Base-by-base conservation (phyloP, 2,888 invertebrate genomes). In the Dasysyrphus albostriatus region DNA sequence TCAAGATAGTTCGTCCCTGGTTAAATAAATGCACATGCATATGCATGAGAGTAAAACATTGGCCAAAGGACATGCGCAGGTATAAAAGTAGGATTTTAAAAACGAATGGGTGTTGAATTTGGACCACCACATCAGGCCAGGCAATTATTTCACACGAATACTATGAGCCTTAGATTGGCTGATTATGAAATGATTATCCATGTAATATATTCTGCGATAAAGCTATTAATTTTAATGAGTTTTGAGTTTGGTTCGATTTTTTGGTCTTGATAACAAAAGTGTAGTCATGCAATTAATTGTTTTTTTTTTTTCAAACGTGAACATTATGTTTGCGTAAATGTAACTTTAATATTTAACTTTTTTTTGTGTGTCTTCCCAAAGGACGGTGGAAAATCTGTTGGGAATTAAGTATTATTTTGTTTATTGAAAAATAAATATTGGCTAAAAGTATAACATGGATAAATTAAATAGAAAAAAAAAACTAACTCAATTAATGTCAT, bases 121-220 rank as follows among this genome's bases (percentile, higher is more conserved):
- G 19, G 34, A 34, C 32, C 34, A 34, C 8, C 19, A 16, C 7
- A 3, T 2, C 12, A 24, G 8, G 29, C n/a, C 29, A 54, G 79
- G 63, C 73, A 81, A 81, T 85, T 81, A 85, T 77, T 73, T 70
- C 69, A 63, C 85, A 78, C 51, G 73, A 81, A 85, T 56, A 49
- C 47, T 74, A 24, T 63, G 63, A 81, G 77, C 73, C 81, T 83
- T 79, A 83, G 87, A 87, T 87, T 83, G 74, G 72, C 79, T 75
- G 87, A 87, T 79, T 83, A 87, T 83, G 42, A 75, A 87, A 83
- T 83, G 75, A 87, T 83, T 83, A 82, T 87, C 87, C 61, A 74
- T 83, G 74, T 82, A 77, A 87, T 83, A 72, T 61, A 79, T 79
- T 78, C 65, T 29, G 14, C 83, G 78, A 75, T 83, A 83, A 75